Evolutionary conservation across 2,113 vertebrate species (phyloP).

Genomic region (Casuarius casuarius): DNA sequence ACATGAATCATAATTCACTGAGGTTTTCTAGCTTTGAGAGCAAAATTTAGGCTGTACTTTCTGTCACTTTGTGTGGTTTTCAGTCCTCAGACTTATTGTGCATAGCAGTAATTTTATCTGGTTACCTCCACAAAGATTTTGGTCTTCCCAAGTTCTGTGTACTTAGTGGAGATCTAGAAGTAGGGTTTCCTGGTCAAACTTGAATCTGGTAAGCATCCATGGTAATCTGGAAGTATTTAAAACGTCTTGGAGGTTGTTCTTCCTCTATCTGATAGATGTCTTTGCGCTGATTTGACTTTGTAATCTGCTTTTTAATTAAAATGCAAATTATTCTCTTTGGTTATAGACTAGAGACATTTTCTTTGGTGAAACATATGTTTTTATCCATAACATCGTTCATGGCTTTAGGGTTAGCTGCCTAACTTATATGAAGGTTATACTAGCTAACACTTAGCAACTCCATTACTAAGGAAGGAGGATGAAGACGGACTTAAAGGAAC

Average conservation of each 20-base stretch:
- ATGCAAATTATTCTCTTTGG: neutral
- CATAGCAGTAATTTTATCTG: neutral
- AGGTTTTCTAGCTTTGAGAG: neutral
- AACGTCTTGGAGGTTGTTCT: fast-evolving
- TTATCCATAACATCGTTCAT: neutral
- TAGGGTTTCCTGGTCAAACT: neutral
- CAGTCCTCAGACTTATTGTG: neutral
- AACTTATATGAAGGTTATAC: neutral
- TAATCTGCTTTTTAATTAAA: neutral
- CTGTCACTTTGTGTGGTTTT: neutral
- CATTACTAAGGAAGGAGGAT: neutral
- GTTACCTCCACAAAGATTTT: neutral
- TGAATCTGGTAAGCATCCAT: neutral
- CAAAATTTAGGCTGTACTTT: neutral
- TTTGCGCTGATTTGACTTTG: neutral
- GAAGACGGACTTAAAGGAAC: neutral
- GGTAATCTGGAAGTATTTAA: neutral
- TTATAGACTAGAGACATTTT: neutral
- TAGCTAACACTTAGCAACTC: neutral
- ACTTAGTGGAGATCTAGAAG: neutral
- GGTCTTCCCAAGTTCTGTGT: neutral
- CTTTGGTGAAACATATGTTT: neutral
- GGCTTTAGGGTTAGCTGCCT: neutral
- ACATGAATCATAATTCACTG: neutral
- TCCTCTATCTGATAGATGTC: neutral